Base-by-base conservation (phyloP, 2,888 invertebrate genomes). In the Drosophila eohydei region DNA sequence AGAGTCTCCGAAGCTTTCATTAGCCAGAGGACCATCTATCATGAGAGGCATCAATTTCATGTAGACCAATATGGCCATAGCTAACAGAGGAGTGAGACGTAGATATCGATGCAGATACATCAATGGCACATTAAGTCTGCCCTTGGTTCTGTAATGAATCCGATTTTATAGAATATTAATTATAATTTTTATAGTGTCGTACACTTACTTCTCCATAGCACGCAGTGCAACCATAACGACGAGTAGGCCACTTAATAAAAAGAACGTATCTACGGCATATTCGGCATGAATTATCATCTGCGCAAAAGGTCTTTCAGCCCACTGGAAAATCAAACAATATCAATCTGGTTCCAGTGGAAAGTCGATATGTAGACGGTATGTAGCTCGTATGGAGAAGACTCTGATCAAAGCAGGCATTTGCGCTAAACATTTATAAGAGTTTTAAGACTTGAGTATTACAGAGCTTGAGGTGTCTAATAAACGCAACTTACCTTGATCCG, bases 261-360 rank as follows among this genome's bases (percentile, higher is more conserved):
- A 94, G 83, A 95, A 95, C 0, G 95, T 94, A 71, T 95, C 95
- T 4, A 95, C 95, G 0, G 94, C 93, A 16, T 94, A 90, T 0
- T 93, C 38, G 81, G 91, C 94, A 87, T 93, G 50, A 2, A 77
- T 3, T 0, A 85, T 32, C 21, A 80, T 30, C 80, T 89, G 74
- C 1, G 78, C 52, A 28, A 66, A 80, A 1, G 77, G 67, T 0
- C 54, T 55, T 9, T 66, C 40, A 0, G 74, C 2, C 82, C 82
- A 89, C 80, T 80, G 34, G 11, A 69, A 32, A 5, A 32, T 36
- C 14, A 51, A 38, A 36, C 2, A 52, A 30, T 0, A 38, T n/a
- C 0, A 7, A 5, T 48, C 6, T 16, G 40, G 26, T 6, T 41
- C 0, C 30, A 43, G 4, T 40, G 1, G 12, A 28, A 46, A 30